Percentiles rank a stretch among this genome's conserved stretches.
Evolutionary conservation across 2,797 vertebrate genomes (phyloP).

Genomic region (Meriones psammophilus): DNA sequence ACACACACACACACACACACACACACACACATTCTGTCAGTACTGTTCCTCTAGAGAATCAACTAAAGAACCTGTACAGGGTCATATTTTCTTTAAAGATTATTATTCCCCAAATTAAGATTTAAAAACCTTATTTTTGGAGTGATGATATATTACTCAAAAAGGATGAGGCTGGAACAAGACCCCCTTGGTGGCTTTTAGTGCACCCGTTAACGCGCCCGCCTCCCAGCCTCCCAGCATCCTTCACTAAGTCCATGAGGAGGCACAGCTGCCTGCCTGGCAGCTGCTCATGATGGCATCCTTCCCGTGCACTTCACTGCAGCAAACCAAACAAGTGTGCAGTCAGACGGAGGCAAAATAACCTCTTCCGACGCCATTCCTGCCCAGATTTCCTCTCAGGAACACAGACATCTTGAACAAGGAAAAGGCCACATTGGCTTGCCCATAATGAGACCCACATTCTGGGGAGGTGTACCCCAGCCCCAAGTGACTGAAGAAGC

Average conservation of each 20-base stretch:
- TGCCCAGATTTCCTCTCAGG: constrained; percentile 21
- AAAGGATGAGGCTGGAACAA: not conserved
- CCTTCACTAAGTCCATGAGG: not conserved
- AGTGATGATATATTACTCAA: not conserved
- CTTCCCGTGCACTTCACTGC: not conserved
- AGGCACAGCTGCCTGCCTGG: not conserved
- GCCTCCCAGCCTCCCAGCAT: no score
- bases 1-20: not conserved
- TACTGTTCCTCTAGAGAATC: not conserved
- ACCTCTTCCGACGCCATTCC: not conserved
- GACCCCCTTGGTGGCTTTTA: not conserved
- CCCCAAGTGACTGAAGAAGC: not conserved
- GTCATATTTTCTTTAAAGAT: not conserved
- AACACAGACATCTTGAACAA: constrained; percentile 16
- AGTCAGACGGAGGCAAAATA: not conserved
- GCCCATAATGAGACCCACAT: constrained; percentile 55
- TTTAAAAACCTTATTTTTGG: constrained; percentile 7
- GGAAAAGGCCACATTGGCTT: constrained; percentile 31
- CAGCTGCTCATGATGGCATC: no score
- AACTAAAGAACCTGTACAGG: not conserved
- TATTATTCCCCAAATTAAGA: not conserved
- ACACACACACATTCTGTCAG: not conserved
- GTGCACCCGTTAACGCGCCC: no score
- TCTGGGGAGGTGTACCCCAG: constrained; percentile 4
- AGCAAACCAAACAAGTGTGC: not conserved